These are phyloP conservation scores for Cherax destructor DNA, from an alignment of 1,140 invertebrate species.

Conservation along the genomic window DNA sequence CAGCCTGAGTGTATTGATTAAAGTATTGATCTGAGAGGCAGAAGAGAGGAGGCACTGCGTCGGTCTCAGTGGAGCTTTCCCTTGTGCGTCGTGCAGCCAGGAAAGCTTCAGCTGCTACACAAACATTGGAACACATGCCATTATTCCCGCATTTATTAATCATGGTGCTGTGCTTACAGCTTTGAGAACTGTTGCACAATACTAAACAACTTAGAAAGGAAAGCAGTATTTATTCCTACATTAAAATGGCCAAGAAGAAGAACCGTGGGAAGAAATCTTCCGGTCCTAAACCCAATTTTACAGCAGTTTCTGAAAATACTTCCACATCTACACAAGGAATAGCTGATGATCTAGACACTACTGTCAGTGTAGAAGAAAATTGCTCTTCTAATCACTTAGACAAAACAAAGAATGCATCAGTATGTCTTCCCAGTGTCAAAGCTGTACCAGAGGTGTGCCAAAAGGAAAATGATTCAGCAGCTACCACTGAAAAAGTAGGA, in stretches of 20 bases:
- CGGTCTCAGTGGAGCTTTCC: conserved; percentile 45
- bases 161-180: background rate
- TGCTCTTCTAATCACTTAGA: background rate
- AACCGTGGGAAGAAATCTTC: conserved; percentile 38
- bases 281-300: background rate
- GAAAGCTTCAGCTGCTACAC: background rate
- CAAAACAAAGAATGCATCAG: background rate
- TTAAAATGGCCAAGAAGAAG: conserved; percentile 49
- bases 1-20: conserved; percentile 42
- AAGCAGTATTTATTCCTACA: background rate
- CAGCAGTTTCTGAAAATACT: background rate
- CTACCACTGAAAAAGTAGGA: conserved; percentile 15
- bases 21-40: conserved; percentile 49
- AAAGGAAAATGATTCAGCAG: background rate
- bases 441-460: conserved; percentile 16
- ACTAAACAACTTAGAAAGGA: background rate
- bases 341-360: background rate
- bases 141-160: background rate
- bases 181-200: background rate
- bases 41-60: conserved; percentile 51
- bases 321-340: background rate
- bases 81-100: conserved; percentile 4
- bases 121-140: background rate
- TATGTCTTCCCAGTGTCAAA: background rate
- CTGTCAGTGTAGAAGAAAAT: background rate